A percentile compares a stretch with the other conserved stretches of the same genome.
Conservation (phyloP, 2,113 vertebrate species). For the Nesoenas mayeri region DNA sequence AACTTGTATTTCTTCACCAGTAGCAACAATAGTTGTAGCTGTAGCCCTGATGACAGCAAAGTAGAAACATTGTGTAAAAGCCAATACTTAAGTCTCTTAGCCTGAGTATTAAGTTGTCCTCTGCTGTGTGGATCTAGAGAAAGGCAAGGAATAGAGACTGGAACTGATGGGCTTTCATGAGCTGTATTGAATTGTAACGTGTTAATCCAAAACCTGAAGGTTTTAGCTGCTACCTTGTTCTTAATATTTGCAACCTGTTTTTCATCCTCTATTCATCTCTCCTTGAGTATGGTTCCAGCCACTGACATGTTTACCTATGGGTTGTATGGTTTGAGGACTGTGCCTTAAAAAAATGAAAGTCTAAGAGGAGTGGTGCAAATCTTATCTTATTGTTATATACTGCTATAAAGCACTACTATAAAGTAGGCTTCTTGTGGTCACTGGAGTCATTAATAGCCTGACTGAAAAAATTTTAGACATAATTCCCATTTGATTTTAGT, state of each 20-base stretch:
- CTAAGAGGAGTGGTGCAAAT: background rate
- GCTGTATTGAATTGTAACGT: background rate
- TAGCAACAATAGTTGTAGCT: background rate
- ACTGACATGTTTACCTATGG: background rate
- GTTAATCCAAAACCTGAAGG: constrained; percentile 6
- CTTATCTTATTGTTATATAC: background rate
- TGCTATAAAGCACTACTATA: background rate
- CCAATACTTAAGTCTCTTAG: background rate
- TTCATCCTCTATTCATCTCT: background rate
- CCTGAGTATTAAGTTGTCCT: background rate
- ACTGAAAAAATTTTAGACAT: background rate
- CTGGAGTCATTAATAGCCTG: background rate
- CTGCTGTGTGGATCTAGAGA: background rate
- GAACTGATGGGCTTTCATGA: background rate
- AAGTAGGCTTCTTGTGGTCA: background rate
- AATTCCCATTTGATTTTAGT: background rate
- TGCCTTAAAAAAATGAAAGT: background rate
- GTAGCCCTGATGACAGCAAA: background rate
- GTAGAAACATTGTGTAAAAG: background rate
- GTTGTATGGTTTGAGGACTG: background rate
- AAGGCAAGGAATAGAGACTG: background rate
- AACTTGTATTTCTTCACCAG: background rate
- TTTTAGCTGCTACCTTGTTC: background rate
- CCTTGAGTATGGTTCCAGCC: accelerated
- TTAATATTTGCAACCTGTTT: background rate